Conservation (phyloP, 2,888 invertebrate species). For the Dryadula phaetusa region DNA sequence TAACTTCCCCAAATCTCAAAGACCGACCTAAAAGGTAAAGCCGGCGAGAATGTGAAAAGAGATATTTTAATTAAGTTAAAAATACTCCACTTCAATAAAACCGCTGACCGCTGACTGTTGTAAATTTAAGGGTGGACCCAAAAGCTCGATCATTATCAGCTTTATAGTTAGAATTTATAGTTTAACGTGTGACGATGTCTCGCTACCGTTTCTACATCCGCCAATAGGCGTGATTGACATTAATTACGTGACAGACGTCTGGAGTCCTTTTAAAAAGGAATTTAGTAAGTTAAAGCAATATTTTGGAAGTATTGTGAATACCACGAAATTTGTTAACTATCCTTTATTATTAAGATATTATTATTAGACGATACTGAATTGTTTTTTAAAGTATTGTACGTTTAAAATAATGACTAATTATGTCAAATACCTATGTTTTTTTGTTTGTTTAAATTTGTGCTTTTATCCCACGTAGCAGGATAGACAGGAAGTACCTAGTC, state of each 20-base stretch:
- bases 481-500: no score
- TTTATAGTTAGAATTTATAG: constrained; percentile 69
- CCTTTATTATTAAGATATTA: no score
- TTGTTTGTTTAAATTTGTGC: no score
- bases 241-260: constrained; percentile 56
- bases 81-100: constrained; percentile 75
- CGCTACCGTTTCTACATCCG: constrained; percentile 74
- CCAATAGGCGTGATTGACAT: constrained; percentile 79
- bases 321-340: no score
- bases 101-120: constrained; percentile 64
- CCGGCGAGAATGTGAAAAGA: constrained; percentile 57
- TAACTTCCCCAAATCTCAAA: constrained; percentile 57
- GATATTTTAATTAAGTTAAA: constrained; percentile 55
- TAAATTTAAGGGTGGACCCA: constrained; percentile 65
- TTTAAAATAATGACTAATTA: no score
- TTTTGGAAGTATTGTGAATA: no score
- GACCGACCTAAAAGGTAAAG: constrained; percentile 50
- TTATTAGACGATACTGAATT: no score
- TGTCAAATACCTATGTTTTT: no score
- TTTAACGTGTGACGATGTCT: constrained; percentile 57
- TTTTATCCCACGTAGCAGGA: no score
- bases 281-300: not conserved
- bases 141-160: constrained; percentile 62
- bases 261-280: not conserved
- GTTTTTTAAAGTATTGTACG: no score